Evolutionary conservation across 1,140 invertebrate genomes (phyloP), one percentile per base, ranked within the genome.

Genomic region (Helicoverpa zea): DNA sequence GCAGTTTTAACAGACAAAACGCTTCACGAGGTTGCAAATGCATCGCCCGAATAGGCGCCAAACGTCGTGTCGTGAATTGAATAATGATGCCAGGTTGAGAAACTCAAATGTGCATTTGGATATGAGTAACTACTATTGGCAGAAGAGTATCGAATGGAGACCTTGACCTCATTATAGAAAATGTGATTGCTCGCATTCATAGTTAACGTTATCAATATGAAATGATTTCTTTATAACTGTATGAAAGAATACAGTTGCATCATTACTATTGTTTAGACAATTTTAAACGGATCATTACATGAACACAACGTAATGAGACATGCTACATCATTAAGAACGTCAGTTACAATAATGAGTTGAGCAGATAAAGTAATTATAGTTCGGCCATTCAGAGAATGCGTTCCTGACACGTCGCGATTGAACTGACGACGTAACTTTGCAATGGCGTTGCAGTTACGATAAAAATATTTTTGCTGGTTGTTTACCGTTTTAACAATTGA

Each of bases 81-180:
- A 91, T 92, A 87, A 83, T 85, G 68, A 88, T 87, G 77, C 73
- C 82, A 81, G 58, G 84, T 91, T 91, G 81, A 80, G 86, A 83
- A 92, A 90, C 73, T 68, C 75, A 79, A 84, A 84, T 84, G 64
- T 83, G 56, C 80, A 78, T 75, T 82, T 35, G 30, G 73, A 74
- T 77, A 84, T 68, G 80, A 72, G 13, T 78, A 75, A 56, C 59
- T 47, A 79, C 73, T 66, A 73, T 78, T 82, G 73, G 73, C 79
- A 75, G 59, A 78, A 66, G 59, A 64, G 14, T 59, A 68, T 66
- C 35, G n/a, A 52, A 74, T 12, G 10, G 7, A 35, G 18, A 76
- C 64, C 80, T 52, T 81, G 80, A 76, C 73, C 79, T 81, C 47
- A 52, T 64, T 47, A 23, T 23, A 49, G 35, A n/a, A 52, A 61